Evolutionary conservation across 2,797 vertebrate species (phyloP).

Genomic region (Florisuga fusca): DNA sequence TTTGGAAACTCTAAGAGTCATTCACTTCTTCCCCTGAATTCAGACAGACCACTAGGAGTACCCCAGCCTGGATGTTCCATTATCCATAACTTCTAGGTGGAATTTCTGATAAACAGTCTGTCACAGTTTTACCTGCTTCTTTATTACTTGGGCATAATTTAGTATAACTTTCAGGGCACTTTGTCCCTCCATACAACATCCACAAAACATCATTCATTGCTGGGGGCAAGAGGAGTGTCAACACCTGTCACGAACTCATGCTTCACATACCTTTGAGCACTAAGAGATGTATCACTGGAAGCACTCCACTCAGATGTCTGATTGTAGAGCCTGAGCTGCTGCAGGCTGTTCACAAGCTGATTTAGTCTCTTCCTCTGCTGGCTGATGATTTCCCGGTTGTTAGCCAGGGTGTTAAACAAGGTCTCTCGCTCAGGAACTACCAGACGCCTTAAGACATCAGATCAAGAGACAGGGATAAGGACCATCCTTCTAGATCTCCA

Average conservation of each 20-base stretch:
- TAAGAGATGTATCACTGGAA: conserved; percentile 9
- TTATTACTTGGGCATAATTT: not conserved
- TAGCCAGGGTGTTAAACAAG: conserved; percentile 91
- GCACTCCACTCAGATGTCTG: conserved; percentile 80
- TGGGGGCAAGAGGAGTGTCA: not conserved
- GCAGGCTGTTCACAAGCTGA: conserved; percentile 85
- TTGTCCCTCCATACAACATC: rapidly evolving
- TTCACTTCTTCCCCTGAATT: not conserved
- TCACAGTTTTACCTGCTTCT: not conserved
- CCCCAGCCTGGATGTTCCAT: not conserved
- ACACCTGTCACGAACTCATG: not conserved
- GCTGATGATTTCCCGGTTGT: conserved; percentile 94
- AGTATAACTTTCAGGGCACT: not conserved
- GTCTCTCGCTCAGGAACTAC: conserved; percentile 91
- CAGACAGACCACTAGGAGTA: not conserved
- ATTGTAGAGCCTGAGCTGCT: conserved; percentile 90
- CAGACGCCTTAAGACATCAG: conserved; percentile 83
- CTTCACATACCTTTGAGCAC: conserved; percentile 71
- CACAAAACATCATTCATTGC: not conserved
- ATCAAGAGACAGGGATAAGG: not conserved
- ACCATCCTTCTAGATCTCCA: not conserved
- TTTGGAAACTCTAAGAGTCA: not conserved
- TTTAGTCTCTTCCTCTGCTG: conserved; percentile 92
- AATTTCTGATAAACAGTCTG: not conserved
- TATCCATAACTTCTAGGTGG: not conserved